Evolutionary conservation across 2,888 invertebrate species (phyloP).

Genomic region (Platycnemis pennipes): DNA sequence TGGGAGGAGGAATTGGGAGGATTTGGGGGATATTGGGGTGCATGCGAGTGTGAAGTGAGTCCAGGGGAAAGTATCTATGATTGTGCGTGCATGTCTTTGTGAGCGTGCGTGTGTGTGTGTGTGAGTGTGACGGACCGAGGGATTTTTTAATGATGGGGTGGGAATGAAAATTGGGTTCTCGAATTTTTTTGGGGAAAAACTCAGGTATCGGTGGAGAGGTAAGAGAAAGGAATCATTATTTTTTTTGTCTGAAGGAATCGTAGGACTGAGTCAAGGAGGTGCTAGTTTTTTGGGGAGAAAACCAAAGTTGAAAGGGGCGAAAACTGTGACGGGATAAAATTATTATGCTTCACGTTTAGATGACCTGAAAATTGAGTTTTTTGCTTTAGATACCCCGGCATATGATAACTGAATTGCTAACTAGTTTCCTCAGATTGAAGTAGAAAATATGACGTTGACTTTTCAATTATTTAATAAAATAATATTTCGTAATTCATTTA

Average conservation of each 20-base stretch:
- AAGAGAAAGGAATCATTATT: background rate
- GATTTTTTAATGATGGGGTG: background rate
- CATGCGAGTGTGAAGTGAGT: background rate
- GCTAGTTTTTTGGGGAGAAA: background rate
- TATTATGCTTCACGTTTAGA: background rate
- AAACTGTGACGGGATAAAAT: background rate
- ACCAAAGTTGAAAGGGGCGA: background rate
- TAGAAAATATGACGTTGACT: too few species aligned
- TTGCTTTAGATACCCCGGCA: background rate
- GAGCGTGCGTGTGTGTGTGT: background rate
- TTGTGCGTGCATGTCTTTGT: background rate
- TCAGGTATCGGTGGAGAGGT: background rate
- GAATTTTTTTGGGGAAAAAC: background rate
- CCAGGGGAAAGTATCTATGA: background rate
- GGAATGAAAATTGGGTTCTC: background rate
- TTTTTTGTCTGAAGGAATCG: background rate
- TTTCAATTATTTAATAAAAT: too few species aligned
- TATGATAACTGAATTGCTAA: too few species aligned
- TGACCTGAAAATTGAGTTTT: background rate
- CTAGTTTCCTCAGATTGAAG: too few species aligned
- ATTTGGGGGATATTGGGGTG: background rate
- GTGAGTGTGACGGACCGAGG: background rate
- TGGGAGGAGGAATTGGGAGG: background rate
- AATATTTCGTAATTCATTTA: too few species aligned
- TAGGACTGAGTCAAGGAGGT: background rate